Evolutionary conservation across 2,888 invertebrate genomes (phyloP).

Genomic region (Amblyjoppa proteus): DNA sequence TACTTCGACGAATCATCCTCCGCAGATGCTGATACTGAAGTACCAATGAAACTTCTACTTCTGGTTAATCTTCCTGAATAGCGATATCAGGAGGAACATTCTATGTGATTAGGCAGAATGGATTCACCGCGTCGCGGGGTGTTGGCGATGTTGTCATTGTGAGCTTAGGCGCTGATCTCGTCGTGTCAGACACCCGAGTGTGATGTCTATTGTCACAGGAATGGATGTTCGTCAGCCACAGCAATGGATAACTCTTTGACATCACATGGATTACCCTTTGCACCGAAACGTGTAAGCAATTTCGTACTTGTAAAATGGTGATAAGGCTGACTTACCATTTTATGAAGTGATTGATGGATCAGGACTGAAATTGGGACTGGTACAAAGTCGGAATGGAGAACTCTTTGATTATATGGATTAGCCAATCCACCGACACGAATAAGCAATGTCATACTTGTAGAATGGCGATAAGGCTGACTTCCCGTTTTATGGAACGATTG

Average conservation of each 20-base stretch:
- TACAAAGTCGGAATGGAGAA: neutral
- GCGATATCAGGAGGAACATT: neutral
- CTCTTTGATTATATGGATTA: neutral
- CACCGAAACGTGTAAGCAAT: neutral
- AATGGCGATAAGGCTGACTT: neutral
- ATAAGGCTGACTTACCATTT: neutral
- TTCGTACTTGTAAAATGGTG: neutral
- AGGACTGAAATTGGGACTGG: neutral
- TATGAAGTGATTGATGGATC: neutral
- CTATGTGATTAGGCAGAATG: neutral
- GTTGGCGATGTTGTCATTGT: neutral
- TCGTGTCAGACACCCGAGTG: neutral
- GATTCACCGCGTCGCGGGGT: neutral
- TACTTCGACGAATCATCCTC: conserved; percentile 16
- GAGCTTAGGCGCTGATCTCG: neutral
- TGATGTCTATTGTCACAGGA: neutral
- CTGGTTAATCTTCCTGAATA: neutral
- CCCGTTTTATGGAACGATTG: neutral
- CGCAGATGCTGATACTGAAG: conserved; percentile 11
- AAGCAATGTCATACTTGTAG: neutral
- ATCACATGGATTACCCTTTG: neutral
- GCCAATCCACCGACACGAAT: neutral
- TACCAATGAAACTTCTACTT: conserved; percentile 8
- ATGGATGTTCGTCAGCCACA: neutral
- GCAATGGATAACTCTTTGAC: neutral